Percentiles rank a stretch among this genome's conserved stretches.
Evolutionary conservation across 53 echinoderm and acorn worm genomes (phyloP).

Genomic region (Apostichopus leukothele): DNA sequence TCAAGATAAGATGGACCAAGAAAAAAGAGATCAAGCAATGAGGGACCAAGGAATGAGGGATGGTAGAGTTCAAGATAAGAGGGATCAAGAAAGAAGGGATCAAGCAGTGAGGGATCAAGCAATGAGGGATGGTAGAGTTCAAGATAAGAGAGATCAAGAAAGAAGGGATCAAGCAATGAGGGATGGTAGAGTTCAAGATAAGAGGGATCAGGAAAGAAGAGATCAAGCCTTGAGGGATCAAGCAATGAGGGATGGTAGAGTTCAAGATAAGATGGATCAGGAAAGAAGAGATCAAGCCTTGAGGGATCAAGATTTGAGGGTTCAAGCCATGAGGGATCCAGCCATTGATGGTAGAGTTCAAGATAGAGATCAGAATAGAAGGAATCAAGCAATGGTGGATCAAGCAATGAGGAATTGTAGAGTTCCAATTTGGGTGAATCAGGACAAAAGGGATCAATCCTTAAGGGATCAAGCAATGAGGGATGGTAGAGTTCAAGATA

Average conservation of each 20-base stretch:
- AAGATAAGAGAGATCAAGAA: too few relatives aligned
- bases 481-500: too few relatives aligned
- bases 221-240: neutral
- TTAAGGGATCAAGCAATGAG: too few relatives aligned
- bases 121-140: too few relatives aligned
- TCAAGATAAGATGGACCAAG: too few relatives aligned
- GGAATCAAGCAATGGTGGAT: neutral
- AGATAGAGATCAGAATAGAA: neutral
- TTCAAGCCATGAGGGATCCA: neutral
- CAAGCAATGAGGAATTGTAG: neutral
- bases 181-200: too few relatives aligned
- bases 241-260: too few relatives aligned
- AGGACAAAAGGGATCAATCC: too few relatives aligned
- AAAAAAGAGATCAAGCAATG: too few relatives aligned
- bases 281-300: neutral
- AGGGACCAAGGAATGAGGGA: neutral
- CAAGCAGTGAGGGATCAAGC: too few relatives aligned
- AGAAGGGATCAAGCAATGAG: too few relatives aligned
- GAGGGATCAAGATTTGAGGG: neutral
- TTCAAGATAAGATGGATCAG: neutral
- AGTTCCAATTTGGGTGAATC: too few relatives aligned
- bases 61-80: neutral
- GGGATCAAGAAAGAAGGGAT: neutral
- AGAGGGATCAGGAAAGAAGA: neutral
- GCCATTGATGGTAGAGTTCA: neutral